Evolutionary conservation across 2,113 vertebrate genomes (phyloP).

Genomic region (Laticauda colubrina): DNA sequence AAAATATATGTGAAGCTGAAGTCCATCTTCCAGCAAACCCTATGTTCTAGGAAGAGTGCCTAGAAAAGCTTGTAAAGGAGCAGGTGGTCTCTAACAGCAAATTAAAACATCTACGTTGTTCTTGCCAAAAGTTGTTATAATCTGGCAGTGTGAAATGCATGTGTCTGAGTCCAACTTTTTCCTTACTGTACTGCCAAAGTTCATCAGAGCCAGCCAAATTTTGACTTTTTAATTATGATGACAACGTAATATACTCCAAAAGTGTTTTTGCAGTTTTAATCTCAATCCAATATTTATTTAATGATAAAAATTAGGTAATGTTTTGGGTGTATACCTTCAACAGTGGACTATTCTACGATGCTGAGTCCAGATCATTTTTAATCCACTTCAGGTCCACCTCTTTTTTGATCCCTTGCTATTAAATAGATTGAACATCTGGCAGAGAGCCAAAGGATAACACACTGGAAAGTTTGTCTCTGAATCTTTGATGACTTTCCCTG

Average conservation of each 20-base stretch:
- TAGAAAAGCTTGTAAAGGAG: constrained; percentile 20
- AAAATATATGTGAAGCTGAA: background rate
- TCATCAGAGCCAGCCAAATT: background rate
- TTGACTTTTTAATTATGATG: constrained; percentile 10
- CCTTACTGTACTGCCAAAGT: background rate
- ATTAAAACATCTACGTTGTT: background rate
- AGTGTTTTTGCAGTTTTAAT: background rate
- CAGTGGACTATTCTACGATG: background rate
- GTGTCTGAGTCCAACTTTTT: background rate
- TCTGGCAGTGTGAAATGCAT: background rate
- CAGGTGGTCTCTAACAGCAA: constrained; percentile 17
- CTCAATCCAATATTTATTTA: background rate
- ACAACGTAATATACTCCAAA: background rate
- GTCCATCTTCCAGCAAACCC: background rate
- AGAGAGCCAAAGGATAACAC: background rate
- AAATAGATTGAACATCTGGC: background rate
- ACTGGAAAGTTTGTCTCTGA: background rate
- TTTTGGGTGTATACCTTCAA: background rate
- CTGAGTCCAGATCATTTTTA: background rate
- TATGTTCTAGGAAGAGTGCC: constrained; percentile 3
- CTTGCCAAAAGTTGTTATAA: constrained; percentile 10
- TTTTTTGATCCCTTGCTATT: background rate
- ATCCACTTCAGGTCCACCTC: background rate
- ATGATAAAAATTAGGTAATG: constrained; percentile 9
- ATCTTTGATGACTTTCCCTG: background rate